Conservation (phyloP, 2,113 vertebrate genomes). For the Protobothrops mucrosquamatus region DNA sequence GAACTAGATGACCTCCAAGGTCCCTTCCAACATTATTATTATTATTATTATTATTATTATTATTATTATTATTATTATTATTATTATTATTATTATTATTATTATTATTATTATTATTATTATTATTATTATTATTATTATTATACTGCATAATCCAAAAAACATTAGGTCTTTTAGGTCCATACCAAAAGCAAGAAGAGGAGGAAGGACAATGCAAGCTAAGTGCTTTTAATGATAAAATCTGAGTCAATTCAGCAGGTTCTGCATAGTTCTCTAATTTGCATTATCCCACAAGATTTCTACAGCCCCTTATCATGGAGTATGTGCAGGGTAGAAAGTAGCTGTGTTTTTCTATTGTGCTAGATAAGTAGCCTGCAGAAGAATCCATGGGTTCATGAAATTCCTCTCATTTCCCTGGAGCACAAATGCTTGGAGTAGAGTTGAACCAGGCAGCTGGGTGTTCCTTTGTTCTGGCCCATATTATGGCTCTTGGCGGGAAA, state of each 20-base stretch:
- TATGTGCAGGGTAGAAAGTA: background rate
- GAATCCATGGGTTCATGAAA: slow-evolving; percentile 14
- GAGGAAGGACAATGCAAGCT: background rate
- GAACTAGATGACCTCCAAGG: too few species aligned
- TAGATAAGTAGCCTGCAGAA: slow-evolving; percentile 7
- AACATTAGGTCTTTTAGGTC: background rate
- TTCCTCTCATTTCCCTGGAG: slow-evolving; percentile 19
- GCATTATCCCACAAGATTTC: slow-evolving; percentile 2
- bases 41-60: too few species aligned
- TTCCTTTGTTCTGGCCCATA: slow-evolving; percentile 5
- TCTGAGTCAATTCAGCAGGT: background rate
- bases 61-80: too few species aligned
- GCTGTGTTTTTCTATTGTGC: slow-evolving; percentile 5
- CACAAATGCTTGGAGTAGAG: slow-evolving; percentile 1
- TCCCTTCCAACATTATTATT: too few species aligned
- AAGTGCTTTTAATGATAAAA: background rate
- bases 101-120: too few species aligned
- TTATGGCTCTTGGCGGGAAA: slow-evolving; percentile 13
- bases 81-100: too few species aligned
- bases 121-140: too few species aligned
- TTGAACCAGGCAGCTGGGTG: slow-evolving; percentile 16
- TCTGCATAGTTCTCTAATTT: background rate
- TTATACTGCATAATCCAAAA: background rate
- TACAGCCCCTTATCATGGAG: background rate
- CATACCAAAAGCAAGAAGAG: background rate